Percentiles rank a stretch among this genome's conserved stretches.
These are phyloP conservation scores for Circaetus gallicus DNA, from an alignment of 2,113 vertebrate genomes.

Conservation along the genomic window DNA sequence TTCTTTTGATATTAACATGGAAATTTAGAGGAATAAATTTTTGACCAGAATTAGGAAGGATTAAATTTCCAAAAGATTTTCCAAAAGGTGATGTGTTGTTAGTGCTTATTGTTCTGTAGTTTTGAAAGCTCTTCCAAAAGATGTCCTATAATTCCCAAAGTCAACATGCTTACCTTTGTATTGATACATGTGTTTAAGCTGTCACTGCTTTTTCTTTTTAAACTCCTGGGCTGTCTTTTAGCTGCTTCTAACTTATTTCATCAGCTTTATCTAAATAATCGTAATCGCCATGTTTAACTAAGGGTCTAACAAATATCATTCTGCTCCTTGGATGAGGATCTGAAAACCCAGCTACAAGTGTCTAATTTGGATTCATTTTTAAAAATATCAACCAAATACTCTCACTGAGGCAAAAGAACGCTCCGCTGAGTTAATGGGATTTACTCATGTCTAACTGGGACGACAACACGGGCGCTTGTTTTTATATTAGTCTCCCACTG, in stretches of 20 bases:
- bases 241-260: not conserved
- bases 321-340: not conserved
- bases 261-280: not conserved
- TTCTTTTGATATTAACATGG: not conserved
- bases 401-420: not conserved
- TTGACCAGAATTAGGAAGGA: not conserved
- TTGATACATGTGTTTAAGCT: not conserved
- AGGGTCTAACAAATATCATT: not conserved
- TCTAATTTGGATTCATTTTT: not conserved
- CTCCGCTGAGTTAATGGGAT: not conserved
- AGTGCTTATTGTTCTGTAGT: not conserved
- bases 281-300: not conserved
- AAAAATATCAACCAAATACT: not conserved
- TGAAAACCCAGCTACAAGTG: not conserved
- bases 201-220: not conserved
- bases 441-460: not conserved
- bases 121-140: not conserved
- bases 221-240: not conserved
- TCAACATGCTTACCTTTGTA: not conserved
- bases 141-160: not conserved
- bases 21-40: not conserved
- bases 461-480: fast-evolving
- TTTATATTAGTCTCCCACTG: not conserved
- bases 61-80: not conserved
- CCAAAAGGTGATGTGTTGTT: not conserved